A percentile compares a stretch with the other conserved stretches of the same genome.
These are phyloP conservation scores for Bombyx huttoni DNA, from an alignment of 2,888 invertebrate species.

Conservation along the genomic window DNA sequence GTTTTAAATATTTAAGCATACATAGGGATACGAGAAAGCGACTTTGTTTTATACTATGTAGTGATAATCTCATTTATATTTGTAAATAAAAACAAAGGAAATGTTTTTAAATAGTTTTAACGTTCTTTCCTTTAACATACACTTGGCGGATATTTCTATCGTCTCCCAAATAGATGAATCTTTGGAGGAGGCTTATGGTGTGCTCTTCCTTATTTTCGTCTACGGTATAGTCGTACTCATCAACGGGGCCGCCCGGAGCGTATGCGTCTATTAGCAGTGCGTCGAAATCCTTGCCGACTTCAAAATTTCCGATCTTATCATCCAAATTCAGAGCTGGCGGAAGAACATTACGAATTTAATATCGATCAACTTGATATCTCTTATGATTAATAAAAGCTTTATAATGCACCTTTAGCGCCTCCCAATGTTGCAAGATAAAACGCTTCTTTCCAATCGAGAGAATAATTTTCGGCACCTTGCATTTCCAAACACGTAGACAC, in stretches of 20 bases:
- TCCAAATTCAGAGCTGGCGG: slow-evolving; percentile 80
- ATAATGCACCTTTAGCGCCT: slow-evolving; percentile 79
- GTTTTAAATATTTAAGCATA: no score
- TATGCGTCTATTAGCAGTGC: slow-evolving; percentile 83
- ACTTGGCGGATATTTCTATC: slow-evolving; percentile 85
- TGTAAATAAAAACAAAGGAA: background rate
- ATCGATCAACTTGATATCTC: no score
- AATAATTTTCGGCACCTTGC: slow-evolving; percentile 35
- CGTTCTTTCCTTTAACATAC: slow-evolving; percentile 78
- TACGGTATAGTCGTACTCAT: slow-evolving; percentile 46
- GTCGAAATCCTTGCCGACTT: slow-evolving; percentile 88
- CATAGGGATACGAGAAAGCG: no score
- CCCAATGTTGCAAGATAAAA: slow-evolving; percentile 90
- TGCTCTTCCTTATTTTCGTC: slow-evolving; percentile 37
- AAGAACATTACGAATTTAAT: background rate
- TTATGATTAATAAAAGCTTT: background rate
- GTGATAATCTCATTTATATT: no score
- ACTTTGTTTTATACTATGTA: no score
- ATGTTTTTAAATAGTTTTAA: slow-evolving; percentile 20
- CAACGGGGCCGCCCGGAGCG: slow-evolving; percentile 53
- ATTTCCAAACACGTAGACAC: slow-evolving; percentile 79
- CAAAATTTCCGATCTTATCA: slow-evolving; percentile 84
- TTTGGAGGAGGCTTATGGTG: slow-evolving; percentile 76
- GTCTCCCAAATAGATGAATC: slow-evolving; percentile 85
- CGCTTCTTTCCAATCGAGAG: slow-evolving; percentile 81